Evolutionary conservation across 2,113 vertebrate genomes (phyloP).

Genomic region (Hypocryptadius cinnamomeus): DNA sequence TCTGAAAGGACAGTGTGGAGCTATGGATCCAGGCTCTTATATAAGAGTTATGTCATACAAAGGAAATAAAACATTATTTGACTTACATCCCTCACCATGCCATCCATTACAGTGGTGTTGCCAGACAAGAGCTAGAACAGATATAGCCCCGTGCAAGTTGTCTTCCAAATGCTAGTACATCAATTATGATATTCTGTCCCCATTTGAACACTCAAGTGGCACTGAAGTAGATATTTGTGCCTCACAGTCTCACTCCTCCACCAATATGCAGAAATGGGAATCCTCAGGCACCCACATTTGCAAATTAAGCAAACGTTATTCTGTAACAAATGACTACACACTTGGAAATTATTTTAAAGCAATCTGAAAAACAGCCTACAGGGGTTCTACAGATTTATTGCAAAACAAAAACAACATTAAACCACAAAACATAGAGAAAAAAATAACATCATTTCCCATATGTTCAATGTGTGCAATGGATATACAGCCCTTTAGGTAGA

Average conservation of each 20-base stretch:
- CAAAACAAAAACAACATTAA: constrained; percentile 28
- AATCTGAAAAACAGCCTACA: constrained; percentile 37
- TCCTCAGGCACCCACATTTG: constrained; percentile 33
- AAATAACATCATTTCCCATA: constrained; percentile 17
- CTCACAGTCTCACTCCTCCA: background rate
- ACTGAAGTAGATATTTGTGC: background rate
- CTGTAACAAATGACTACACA: constrained; percentile 32
- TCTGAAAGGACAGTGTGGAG: background rate
- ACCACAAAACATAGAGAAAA: constrained; percentile 13
- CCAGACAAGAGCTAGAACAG: background rate
- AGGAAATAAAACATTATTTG: constrained; percentile 20
- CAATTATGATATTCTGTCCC: background rate
- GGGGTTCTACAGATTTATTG: constrained; percentile 35
- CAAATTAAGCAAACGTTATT: constrained; percentile 39
- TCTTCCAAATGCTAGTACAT: background rate
- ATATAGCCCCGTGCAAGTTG: background rate
- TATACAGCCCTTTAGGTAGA: constrained; percentile 34
- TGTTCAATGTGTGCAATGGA: background rate
- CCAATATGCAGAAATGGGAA: background rate
- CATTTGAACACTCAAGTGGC: background rate
- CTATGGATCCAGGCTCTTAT: background rate
- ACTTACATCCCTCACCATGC: background rate
- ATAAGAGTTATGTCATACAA: background rate
- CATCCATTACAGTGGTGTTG: background rate
- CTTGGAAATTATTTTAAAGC: constrained; percentile 48